Percentiles rank a stretch among this genome's conserved stretches.
phyloP scores from a whole-genome alignment of 2,113 vertebrate species.

The Apodemus sylvaticus region DNA sequence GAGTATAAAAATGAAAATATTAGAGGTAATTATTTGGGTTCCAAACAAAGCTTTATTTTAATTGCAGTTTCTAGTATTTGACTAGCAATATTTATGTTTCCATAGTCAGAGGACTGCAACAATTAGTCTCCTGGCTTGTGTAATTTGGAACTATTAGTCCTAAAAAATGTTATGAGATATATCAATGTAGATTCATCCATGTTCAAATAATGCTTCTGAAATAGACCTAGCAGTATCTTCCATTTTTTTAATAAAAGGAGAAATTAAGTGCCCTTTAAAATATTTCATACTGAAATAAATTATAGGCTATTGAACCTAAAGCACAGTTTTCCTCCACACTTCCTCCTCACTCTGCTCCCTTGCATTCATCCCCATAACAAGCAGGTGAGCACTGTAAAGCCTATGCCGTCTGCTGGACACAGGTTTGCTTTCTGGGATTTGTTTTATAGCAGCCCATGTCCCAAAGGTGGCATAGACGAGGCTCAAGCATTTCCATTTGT shows the following conservation, averaged over 20 bases:
- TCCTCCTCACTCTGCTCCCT: neutral
- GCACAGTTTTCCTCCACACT: neutral
- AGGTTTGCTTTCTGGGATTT: neutral
- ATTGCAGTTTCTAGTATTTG: constrained; percentile 42
- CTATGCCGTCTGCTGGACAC: neutral
- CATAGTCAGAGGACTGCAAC: neutral
- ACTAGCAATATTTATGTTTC: neutral
- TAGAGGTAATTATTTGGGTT: constrained; percentile 26
- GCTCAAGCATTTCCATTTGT: neutral
- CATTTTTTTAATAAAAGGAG: neutral
- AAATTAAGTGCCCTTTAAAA: neutral
- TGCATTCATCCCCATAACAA: neutral
- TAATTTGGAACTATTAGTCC: neutral
- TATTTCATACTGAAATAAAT: neutral
- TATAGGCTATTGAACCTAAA: neutral
- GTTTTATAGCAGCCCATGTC: neutral
- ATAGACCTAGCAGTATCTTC: neutral
- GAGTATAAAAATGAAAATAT: constrained; percentile 42
- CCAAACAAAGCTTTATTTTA: constrained; percentile 42
- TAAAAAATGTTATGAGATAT: constrained; percentile 19
- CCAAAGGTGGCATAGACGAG: neutral
- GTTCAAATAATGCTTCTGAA: neutral
- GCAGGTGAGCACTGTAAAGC: neutral
- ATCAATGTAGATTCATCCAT: neutral
- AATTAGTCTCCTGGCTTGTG: neutral